These are phyloP conservation scores for Chromis chromis DNA, from an alignment of 2,797 vertebrate genomes.

Conservation along the genomic window DNA sequence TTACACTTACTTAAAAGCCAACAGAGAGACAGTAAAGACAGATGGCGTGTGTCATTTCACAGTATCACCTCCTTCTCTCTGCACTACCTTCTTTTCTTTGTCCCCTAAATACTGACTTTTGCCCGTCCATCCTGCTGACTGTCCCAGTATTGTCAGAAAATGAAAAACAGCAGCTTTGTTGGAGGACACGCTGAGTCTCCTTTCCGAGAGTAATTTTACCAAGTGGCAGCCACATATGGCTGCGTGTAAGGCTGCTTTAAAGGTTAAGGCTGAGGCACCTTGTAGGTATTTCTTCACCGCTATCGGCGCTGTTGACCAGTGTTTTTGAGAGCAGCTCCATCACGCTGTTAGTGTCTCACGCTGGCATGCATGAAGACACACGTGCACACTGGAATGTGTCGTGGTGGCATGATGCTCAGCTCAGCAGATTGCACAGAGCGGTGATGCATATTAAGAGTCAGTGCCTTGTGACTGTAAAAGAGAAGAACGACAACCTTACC, in stretches of 20 bases:
- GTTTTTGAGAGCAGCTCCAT: background rate
- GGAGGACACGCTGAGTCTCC: conserved; percentile 14
- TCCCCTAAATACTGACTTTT: conserved; percentile 43
- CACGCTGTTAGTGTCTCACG: background rate
- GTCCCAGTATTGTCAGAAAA: conserved; percentile 25
- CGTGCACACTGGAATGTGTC: no score
- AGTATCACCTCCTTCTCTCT: background rate
- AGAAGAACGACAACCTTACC: background rate
- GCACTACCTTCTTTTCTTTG: conserved; percentile 39
- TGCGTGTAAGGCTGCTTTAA: conserved; percentile 4
- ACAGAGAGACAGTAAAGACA: conserved; percentile 8
- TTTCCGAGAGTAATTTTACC: conserved; percentile 27
- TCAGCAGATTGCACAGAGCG: background rate
- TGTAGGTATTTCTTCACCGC: background rate
- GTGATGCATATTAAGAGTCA: background rate
- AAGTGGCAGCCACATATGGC: background rate
- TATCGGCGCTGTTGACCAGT: background rate
- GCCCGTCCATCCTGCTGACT: conserved; percentile 18
- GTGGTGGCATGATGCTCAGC: no score
- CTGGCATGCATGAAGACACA: no score
- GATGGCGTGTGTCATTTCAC: conserved; percentile 25
- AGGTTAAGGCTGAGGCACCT: background rate
- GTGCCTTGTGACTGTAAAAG: background rate
- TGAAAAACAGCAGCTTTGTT: conserved; percentile 20
- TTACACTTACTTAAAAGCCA: background rate